Percentiles rank a stretch among this genome's conserved stretches.
phyloP scores from a whole-genome alignment of 2,888 invertebrate species.

The Parnassius mnemosyne region DNA sequence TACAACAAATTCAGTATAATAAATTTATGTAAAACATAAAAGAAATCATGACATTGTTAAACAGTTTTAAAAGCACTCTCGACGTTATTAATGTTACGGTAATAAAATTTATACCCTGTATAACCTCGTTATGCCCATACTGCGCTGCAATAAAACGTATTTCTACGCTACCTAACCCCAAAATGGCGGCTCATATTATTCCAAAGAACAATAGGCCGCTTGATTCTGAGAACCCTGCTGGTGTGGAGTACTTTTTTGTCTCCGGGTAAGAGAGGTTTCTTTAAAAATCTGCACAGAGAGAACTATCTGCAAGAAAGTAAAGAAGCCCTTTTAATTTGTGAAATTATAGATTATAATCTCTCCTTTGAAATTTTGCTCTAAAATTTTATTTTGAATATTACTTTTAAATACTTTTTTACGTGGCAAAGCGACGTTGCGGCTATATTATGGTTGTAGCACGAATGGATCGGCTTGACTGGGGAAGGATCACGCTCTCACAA shows the following conservation, averaged over 20 bases:
- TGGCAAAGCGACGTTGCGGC: too few relatives aligned
- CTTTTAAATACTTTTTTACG: too few relatives aligned
- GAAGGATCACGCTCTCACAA: too few relatives aligned
- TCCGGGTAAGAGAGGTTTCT: conserved; percentile 6
- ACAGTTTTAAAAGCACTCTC: neutral
- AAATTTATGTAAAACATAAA: too few relatives aligned
- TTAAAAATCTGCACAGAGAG: conserved; percentile 15
- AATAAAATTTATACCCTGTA: conserved; percentile 9
- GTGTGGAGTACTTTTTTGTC: conserved; percentile 22
- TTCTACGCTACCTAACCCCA: conserved; percentile 25
- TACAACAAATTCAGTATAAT: too few relatives aligned
- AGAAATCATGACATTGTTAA: too few relatives aligned
- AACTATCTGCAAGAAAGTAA: conserved; percentile 9
- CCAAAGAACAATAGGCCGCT: conserved; percentile 39
- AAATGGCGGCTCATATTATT: conserved; percentile 41
- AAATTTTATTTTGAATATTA: too few relatives aligned
- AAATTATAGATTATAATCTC: neutral
- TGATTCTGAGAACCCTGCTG: conserved; percentile 28
- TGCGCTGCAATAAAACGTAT: conserved; percentile 22
- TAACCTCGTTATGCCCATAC: too few relatives aligned
- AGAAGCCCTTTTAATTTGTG: conserved; percentile 1
- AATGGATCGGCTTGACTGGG: too few relatives aligned
- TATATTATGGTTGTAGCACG: too few relatives aligned
- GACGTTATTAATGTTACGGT: conserved; percentile 9
- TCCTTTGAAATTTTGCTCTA: too few relatives aligned